These are phyloP conservation scores for Accipiter cooperii DNA, from an alignment of 2,113 vertebrate genomes.

Conservation along the genomic window DNA sequence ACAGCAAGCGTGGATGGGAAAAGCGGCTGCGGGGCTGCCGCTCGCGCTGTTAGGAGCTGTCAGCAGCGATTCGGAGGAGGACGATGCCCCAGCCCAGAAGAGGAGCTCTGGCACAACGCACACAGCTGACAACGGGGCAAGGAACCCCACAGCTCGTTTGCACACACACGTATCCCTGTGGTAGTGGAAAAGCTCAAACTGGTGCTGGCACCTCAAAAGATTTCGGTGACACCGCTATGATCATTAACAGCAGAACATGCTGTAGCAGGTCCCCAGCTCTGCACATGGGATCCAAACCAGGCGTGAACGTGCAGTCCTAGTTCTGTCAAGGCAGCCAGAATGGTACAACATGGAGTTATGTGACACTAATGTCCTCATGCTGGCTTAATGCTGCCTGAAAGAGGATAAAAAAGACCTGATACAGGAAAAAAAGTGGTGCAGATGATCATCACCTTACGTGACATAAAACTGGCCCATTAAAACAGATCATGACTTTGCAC, in stretches of 20 bases:
- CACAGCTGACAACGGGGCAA: rapidly evolving
- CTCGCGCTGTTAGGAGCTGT: not conserved
- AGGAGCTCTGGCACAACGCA: not conserved
- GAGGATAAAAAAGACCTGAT: not conserved
- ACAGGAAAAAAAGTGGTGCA: not conserved
- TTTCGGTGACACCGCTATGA: not conserved
- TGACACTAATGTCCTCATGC: no score
- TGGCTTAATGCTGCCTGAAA: not conserved
- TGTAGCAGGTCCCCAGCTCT: not conserved
- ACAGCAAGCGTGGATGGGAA: not conserved
- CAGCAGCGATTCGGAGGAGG: not conserved
- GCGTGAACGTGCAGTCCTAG: rapidly evolving
- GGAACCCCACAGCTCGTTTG: rapidly evolving
- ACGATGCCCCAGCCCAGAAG: not conserved
- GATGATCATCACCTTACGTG: not conserved
- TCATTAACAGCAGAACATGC: not conserved
- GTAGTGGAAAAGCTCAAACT: not conserved
- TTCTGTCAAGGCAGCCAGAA: not conserved
- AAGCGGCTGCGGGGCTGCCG: not conserved
- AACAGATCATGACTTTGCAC: not conserved
- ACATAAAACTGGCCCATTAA: not conserved
- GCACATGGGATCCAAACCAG: not conserved
- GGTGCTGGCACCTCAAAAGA: not conserved
- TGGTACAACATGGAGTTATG: not conserved
- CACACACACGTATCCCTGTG: rapidly evolving